Evolutionary conservation across 2,797 vertebrate genomes (phyloP).

Genomic region (Malacoctenus gilli): DNA sequence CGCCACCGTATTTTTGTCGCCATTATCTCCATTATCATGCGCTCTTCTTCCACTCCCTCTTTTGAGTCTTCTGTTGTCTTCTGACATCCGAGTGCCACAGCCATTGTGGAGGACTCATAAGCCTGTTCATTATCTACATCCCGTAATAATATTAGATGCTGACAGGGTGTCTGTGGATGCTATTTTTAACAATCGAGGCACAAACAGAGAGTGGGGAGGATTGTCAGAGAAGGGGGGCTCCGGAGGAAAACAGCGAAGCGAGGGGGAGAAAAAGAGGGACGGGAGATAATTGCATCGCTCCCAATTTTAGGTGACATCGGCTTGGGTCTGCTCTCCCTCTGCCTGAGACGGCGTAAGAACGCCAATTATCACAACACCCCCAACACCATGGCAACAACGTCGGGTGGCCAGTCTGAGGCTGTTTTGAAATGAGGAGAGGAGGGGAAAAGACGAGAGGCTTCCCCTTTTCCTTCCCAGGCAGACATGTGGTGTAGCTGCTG

Average conservation of each 20-base stretch:
- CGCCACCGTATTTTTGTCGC: constrained; percentile 47
- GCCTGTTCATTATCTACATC: constrained; percentile 65
- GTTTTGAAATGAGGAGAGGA: constrained; percentile 25
- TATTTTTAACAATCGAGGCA: constrained; percentile 64
- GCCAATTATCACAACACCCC: constrained; percentile 76
- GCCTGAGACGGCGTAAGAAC: constrained; percentile 49
- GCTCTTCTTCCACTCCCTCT: constrained; percentile 40
- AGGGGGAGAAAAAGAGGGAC: constrained; percentile 11
- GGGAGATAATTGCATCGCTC: constrained; percentile 65
- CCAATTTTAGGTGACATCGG: constrained; percentile 60
- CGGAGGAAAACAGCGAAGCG: constrained; percentile 1
- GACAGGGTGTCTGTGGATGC: constrained; percentile 58
- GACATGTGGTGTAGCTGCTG: constrained; percentile 73
- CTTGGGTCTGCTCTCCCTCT: constrained; percentile 32
- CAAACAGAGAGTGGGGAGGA: constrained; percentile 30
- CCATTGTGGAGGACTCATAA: constrained; percentile 57
- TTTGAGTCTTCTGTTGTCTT: constrained; percentile 34
- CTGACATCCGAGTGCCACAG: constrained; percentile 26
- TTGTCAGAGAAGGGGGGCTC: constrained; percentile 4
- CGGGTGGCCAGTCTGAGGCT: constrained; percentile 51
- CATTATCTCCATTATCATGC: constrained; percentile 57
- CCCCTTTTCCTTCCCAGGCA: constrained; percentile 61
- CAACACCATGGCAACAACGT: constrained; percentile 84
- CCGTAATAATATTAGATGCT: constrained; percentile 63
- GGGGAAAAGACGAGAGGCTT: constrained; percentile 60